phyloP scores from a whole-genome alignment of 1,140 invertebrate species.

The Copidosoma floridanum region DNA sequence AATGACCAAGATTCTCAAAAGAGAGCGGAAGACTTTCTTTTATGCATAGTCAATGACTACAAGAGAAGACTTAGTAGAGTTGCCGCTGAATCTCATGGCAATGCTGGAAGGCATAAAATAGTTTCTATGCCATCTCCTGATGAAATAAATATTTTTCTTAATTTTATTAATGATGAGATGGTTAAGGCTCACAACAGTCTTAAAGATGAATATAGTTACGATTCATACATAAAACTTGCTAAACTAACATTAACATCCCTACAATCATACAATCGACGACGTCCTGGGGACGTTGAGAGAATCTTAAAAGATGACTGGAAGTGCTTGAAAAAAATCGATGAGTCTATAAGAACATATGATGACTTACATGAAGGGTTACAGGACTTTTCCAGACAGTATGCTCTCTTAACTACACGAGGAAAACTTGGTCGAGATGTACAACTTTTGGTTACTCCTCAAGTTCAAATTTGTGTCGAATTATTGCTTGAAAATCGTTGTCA shows the following conservation, averaged over 20 bases:
- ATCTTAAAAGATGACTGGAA: too few relatives aligned
- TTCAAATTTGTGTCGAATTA: not conserved
- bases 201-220: not conserved
- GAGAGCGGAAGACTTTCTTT: not conserved
- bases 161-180: not conserved
- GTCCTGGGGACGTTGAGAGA: slow-evolving; percentile 25
- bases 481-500: not conserved
- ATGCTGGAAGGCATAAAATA: slow-evolving; percentile 10
- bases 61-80: not conserved
- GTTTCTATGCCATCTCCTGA: slow-evolving; percentile 7
- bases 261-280: slow-evolving; percentile 19
- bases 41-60: not conserved
- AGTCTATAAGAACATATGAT: slow-evolving; percentile 4
- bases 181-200: not conserved
- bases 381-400: slow-evolving; percentile 7
- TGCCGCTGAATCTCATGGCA: slow-evolving; percentile 15
- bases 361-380: not conserved
- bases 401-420: slow-evolving; percentile 13
- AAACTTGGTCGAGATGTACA: slow-evolving; percentile 9
- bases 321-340: slow-evolving; percentile 1
- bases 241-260: slow-evolving; percentile 9
- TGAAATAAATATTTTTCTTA: slow-evolving; percentile 15
- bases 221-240: not conserved
- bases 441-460: slow-evolving; percentile 4
- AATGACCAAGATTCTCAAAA: not conserved